Percentiles rank a stretch among this genome's conserved stretches.
Conservation (phyloP, 2,888 invertebrate species). For the Coleophora flavipennella region DNA sequence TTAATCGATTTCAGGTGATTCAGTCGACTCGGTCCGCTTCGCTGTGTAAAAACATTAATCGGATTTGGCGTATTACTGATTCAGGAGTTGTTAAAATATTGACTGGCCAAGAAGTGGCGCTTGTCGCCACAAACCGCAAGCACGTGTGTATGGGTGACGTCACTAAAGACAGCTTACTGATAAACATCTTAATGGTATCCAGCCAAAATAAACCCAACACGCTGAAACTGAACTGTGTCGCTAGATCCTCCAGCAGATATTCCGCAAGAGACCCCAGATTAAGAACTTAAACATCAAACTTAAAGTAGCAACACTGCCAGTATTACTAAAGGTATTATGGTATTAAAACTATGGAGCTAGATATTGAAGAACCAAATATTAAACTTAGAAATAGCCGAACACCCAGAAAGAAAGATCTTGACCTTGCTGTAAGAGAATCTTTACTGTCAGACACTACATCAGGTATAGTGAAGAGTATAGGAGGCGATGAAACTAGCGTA, state of each 20-base stretch:
- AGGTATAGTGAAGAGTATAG: constrained; percentile 62
- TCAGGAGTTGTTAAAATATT: no score
- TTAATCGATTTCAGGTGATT: no score
- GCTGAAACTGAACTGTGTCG: constrained; percentile 62
- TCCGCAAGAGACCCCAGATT: constrained; percentile 73
- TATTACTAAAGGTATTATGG: constrained; percentile 31
- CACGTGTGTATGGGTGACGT: constrained; percentile 55
- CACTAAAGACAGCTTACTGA: constrained; percentile 23
- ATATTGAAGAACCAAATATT: constrained; percentile 32
- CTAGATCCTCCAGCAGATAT: constrained; percentile 63
- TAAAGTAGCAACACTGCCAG: constrained; percentile 37
- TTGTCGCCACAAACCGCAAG: constrained; percentile 34
- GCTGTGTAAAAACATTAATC: no score
- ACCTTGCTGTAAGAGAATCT: constrained; percentile 43
- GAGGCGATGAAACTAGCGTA: constrained; percentile 41
- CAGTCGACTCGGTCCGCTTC: no score
- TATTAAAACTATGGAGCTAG: constrained; percentile 37
- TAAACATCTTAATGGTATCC: constrained; percentile 72
- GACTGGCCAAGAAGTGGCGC: no score
- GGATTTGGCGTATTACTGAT: no score
- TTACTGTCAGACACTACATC: constrained; percentile 63
- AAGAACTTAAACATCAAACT: constrained; percentile 57
- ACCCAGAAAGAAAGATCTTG: constrained; percentile 33
- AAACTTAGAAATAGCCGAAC: constrained; percentile 45
- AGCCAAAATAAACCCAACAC: constrained; percentile 66